phyloP scores from a whole-genome alignment of 2,888 invertebrate genomes.

The Macrophya alboannulata region DNA sequence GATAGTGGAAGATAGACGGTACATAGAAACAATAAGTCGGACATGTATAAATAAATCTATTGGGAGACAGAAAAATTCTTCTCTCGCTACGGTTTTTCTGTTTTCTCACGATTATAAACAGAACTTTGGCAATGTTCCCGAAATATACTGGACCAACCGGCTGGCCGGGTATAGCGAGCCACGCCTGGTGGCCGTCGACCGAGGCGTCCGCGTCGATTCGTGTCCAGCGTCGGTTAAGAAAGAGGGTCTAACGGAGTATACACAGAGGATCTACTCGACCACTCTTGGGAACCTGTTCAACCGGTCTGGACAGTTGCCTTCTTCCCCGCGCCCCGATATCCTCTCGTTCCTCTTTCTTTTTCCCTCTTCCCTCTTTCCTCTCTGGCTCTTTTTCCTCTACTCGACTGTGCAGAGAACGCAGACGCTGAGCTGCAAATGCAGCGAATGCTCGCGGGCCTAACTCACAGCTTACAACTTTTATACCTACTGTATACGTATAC shows the following conservation, averaged over 20 bases:
- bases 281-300: slow-evolving; percentile 75
- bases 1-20: slow-evolving; percentile 1
- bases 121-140: slow-evolving; percentile 47
- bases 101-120: slow-evolving; percentile 41
- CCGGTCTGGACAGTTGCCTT: slow-evolving; percentile 74
- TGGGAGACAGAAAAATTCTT: neutral
- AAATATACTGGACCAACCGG: slow-evolving; percentile 40
- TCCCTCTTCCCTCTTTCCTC: slow-evolving; percentile 7
- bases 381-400: slow-evolving; percentile 18
- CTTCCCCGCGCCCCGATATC: slow-evolving; percentile 59
- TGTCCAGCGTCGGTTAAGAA: slow-evolving; percentile 56
- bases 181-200: slow-evolving; percentile 52
- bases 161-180: slow-evolving; percentile 21
- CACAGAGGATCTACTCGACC: slow-evolving; percentile 72
- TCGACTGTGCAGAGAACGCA: slow-evolving; percentile 22
- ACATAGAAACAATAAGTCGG: neutral
- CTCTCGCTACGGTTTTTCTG: neutral
- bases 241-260: slow-evolving; percentile 73
- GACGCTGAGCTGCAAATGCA: slow-evolving; percentile 46
- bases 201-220: slow-evolving; percentile 53
- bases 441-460: slow-evolving; percentile 40
- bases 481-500: slow-evolving; percentile 10
- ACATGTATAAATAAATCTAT: slow-evolving; percentile 1
- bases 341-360: slow-evolving; percentile 18
- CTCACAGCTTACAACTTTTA: slow-evolving; percentile 32